Evolutionary conservation across 2,888 invertebrate species (phyloP).

Genomic region (Oscheius sp.): DNA sequence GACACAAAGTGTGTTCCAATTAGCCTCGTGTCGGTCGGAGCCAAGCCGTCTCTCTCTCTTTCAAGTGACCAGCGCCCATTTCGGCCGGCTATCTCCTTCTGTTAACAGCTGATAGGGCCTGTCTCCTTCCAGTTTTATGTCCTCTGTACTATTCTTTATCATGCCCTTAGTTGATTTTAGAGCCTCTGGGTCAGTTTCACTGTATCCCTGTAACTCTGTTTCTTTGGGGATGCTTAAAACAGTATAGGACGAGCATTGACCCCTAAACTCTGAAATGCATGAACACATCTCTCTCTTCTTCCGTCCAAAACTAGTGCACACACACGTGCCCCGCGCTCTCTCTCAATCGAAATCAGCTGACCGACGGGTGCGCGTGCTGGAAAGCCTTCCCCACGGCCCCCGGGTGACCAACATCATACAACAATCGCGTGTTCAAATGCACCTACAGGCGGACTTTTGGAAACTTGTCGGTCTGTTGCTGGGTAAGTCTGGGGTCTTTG

Average conservation of each 20-base stretch:
- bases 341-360: slow-evolving; percentile 34
- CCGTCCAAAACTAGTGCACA: neutral
- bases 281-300: neutral
- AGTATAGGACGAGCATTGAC: neutral
- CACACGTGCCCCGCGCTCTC: slow-evolving; percentile 12
- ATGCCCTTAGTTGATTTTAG: too few species aligned
- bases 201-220: too few species aligned
- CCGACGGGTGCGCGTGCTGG: slow-evolving; percentile 12
- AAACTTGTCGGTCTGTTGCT: slow-evolving; percentile 13
- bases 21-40: slow-evolving; percentile 7
- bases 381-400: neutral
- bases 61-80: too few species aligned
- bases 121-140: too few species aligned
- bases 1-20: neutral
- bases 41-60: neutral
- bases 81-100: too few species aligned
- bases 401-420: neutral
- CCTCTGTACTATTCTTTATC: too few species aligned
- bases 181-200: too few species aligned
- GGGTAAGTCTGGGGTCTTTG: neutral
- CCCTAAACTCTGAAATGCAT: neutral
- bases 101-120: too few species aligned
- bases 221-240: too few species aligned
- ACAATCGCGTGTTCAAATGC: slow-evolving; percentile 7
- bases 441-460: slow-evolving; percentile 31